Percentiles rank a stretch among this genome's conserved stretches.
Conservation (phyloP, 2,888 invertebrate species). For the Dusona sp. region DNA sequence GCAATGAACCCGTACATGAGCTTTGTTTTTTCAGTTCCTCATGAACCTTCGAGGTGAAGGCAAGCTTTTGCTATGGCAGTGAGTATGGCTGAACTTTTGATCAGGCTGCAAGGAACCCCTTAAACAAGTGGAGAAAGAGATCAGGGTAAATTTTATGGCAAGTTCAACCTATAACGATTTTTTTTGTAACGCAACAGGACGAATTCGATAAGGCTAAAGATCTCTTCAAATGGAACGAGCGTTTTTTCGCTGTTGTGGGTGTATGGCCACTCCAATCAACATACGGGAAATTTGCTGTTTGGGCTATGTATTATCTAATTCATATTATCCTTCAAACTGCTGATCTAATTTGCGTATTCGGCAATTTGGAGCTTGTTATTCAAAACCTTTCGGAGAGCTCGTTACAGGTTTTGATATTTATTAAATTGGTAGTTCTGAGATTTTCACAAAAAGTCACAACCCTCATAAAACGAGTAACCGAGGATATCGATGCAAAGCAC, state of each 20-base stretch:
- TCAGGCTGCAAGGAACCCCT: background rate
- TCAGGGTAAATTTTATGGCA: background rate
- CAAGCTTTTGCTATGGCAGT: conserved; percentile 18
- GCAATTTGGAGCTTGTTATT: conserved; percentile 66
- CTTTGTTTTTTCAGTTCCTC: background rate
- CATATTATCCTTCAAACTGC: conserved; percentile 56
- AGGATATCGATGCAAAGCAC: conserved; percentile 43
- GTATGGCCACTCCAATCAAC: conserved; percentile 68
- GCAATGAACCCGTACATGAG: background rate
- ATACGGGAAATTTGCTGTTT: conserved; percentile 65
- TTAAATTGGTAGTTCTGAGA: conserved; percentile 60
- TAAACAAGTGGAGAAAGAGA: too few species aligned
- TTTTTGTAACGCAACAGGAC: conserved; percentile 40
- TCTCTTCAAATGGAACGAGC: conserved; percentile 64
- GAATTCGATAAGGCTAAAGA: conserved; percentile 59
- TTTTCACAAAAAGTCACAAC: conserved; percentile 51
- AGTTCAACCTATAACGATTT: background rate
- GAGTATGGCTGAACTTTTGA: background rate
- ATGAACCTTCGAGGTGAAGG: background rate
- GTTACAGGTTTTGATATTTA: conserved; percentile 25
- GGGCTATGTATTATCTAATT: conserved; percentile 45
- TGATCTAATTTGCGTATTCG: conserved; percentile 59
- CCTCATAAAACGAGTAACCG: conserved; percentile 27
- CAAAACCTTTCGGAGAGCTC: conserved; percentile 42
- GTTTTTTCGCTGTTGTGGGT: conserved; percentile 64